Evolutionary conservation across 1,140 invertebrate species (phyloP).

Genomic region (Ostrea edulis): DNA sequence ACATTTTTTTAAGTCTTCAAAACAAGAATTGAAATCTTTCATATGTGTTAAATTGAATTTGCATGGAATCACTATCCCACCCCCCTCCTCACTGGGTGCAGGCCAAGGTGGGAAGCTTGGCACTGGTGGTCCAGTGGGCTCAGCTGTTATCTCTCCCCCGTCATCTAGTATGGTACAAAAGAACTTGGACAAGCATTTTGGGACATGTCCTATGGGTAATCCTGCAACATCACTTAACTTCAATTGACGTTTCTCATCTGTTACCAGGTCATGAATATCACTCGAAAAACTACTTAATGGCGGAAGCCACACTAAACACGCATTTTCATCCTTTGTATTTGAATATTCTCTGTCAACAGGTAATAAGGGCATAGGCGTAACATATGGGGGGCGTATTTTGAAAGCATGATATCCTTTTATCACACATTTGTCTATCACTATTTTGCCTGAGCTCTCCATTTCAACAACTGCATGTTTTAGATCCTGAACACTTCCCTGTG

Average conservation of each 20-base stretch:
- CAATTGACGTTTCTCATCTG: not conserved
- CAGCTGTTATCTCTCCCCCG: conserved; percentile 42
- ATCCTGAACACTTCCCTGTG: too few species aligned
- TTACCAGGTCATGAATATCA: not conserved
- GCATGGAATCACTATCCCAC: conserved; percentile 37
- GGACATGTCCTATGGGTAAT: conserved; percentile 50
- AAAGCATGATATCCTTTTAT: too few species aligned
- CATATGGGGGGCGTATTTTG: conserved; percentile 49
- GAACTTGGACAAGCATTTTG: conserved; percentile 33
- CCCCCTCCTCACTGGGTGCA: conserved; percentile 42
- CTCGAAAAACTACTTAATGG: not conserved
- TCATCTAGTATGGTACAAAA: conserved; percentile 49
- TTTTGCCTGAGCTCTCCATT: conserved; percentile 42
- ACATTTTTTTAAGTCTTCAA: not conserved
- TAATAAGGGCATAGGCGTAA: not conserved
- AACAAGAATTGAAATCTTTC: not conserved
- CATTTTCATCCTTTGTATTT: conserved; percentile 48
- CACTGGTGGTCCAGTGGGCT: conserved; percentile 29
- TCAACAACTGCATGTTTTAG: not conserved
- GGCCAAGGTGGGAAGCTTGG: conserved; percentile 52
- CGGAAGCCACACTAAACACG: too few species aligned
- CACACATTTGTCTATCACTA: conserved; percentile 35
- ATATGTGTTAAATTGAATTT: not conserved
- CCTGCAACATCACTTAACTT: conserved; percentile 47
- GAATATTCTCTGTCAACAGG: conserved; percentile 49